Evolutionary conservation across 2,797 vertebrate genomes (phyloP).

Genomic region (Myotis vivesi): DNA sequence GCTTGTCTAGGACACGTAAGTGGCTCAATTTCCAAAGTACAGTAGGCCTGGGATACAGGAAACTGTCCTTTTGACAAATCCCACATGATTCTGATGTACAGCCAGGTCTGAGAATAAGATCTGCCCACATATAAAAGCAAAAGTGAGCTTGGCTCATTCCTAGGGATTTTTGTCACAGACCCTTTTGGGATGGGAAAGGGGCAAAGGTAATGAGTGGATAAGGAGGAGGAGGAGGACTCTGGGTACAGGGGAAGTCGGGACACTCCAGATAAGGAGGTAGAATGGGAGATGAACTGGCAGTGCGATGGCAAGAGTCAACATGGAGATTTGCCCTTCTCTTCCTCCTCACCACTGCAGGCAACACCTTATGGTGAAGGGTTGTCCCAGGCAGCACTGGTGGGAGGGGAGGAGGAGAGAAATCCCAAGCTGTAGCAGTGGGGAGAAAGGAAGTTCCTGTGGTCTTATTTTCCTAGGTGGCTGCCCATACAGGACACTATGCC

Average conservation of each 20-base stretch:
- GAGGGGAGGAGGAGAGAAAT: constrained; percentile 60
- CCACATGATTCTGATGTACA: not conserved
- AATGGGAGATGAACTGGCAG: constrained; percentile 22
- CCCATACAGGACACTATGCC: constrained; percentile 30
- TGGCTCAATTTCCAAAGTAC: not conserved
- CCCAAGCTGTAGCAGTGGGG: constrained; percentile 73
- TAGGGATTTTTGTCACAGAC: constrained; percentile 65
- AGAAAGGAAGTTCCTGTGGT: constrained; percentile 71
- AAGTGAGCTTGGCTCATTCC: not conserved
- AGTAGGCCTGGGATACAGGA: not conserved
- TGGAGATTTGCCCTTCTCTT: constrained; percentile 65
- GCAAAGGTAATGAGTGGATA: not conserved
- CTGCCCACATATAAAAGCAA: not conserved
- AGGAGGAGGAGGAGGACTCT: not conserved
- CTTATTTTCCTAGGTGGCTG: constrained; percentile 60
- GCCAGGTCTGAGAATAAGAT: not conserved
- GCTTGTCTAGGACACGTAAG: not conserved
- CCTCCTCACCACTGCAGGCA: constrained; percentile 51
- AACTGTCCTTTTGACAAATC: not conserved
- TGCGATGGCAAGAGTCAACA: not conserved
- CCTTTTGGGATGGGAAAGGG: constrained; percentile 32
- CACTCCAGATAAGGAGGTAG: not conserved
- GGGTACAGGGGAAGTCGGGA: not conserved
- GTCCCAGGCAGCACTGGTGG: constrained; percentile 49
- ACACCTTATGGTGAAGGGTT: not conserved